Conservation (phyloP, 2,888 invertebrate genomes). For the Calliphora vomitoria region DNA sequence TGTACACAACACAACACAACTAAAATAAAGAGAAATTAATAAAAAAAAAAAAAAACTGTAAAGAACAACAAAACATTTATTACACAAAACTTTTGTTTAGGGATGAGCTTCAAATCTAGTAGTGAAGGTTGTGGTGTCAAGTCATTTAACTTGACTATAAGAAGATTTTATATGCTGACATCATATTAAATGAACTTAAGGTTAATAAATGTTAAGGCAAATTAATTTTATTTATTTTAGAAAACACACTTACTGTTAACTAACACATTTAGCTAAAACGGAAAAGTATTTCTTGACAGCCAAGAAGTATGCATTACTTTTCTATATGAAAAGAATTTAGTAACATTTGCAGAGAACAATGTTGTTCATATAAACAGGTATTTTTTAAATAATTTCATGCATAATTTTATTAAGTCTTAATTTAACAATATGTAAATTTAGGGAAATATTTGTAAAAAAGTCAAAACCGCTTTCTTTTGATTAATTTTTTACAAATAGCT, state of each 20-base stretch:
- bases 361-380: too few relatives aligned
- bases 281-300: neutral
- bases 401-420: too few relatives aligned
- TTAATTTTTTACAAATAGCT: too few relatives aligned
- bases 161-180: conserved; percentile 43
- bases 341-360: neutral
- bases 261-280: neutral
- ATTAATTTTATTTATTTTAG: conserved; percentile 4
- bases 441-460: too few relatives aligned
- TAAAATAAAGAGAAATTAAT: conserved; percentile 31
- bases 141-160: conserved; percentile 7
- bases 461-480: too few relatives aligned
- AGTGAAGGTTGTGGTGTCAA: neutral
- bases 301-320: neutral
- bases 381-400: neutral
- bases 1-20: too few relatives aligned
- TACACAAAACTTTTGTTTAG: neutral
- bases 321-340: neutral
- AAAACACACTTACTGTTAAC: neutral
- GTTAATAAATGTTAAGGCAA: conserved; percentile 16
- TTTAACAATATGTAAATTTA: too few relatives aligned
- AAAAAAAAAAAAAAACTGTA: neutral
- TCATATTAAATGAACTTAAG: conserved; percentile 35
- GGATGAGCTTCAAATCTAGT: neutral
- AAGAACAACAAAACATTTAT: conserved; percentile 19